Evolutionary conservation across 1,140 invertebrate genomes (phyloP), one percentile per base, ranked within the genome.

Genomic region (Phymastichus coffea): DNA sequence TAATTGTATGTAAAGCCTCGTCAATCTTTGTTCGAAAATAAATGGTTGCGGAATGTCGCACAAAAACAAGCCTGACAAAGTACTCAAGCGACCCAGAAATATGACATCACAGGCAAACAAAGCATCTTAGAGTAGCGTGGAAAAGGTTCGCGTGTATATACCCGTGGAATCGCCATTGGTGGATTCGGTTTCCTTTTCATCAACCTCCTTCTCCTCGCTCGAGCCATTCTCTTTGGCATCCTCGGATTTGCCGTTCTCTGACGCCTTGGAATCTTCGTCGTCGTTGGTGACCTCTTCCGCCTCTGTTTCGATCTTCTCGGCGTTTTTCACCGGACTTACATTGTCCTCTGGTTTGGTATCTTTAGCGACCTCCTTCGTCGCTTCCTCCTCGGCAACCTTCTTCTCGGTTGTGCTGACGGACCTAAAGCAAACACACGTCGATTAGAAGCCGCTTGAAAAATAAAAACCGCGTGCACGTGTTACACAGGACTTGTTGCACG

Each of bases 121-220:
- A 33, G 12, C 6, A 33, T 33, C 12, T 33, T 33, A 6, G 28
- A 33, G 28, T 33, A 7, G 12, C 12, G 28, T 33, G 6, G 28
- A 33, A 33, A 12, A 12, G 12, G 6, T 6, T 6, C 6, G 6
- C 6, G 12, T 7, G 12, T 33, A 12, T 33, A 68, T 71, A 82
- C 82, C 82, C 78, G 80, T 81, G 30, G 80, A 81, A 63, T 83
- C 81, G 33, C 84, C 85, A 64, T 86, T 84, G 53, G 82, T 80
- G 51, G 83, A 81, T 68, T 85, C 83, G 57, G 79, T 81, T 70
- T 85, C 84, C 43, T 85, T 81, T 3, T 80, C 80, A 0, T 82
- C 81, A 15, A 54, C 17, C 44, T 79, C 78, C 64, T 81, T 80
- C 38, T 80, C 77, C 47, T 79, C 77, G 7, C 75, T 66, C 0